Evolutionary conservation across 2,113 vertebrate species (phyloP), one percentile per base, ranked within the genome.

Genomic region (Daphoenositta chrysoptera): DNA sequence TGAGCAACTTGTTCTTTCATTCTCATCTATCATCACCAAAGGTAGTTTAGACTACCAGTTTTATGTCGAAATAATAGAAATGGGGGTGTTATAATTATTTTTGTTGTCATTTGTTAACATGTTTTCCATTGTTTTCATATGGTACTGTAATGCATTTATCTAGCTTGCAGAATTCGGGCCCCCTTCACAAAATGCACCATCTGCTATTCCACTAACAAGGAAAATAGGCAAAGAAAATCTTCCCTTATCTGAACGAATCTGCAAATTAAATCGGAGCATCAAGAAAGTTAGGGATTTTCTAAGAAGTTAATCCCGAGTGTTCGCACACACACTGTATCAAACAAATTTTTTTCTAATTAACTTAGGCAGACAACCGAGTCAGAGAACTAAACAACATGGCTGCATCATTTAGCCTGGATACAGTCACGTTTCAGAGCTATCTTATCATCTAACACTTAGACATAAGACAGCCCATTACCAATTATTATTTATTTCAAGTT

Each of bases 311-410:
- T 45, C 13, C 12, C 1, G 0, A 83, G 6, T 12, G 31, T n/a
- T 81, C 20, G 12, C 13, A 63, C 8, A 50, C 6, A 68, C 33
- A n/a, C 35, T 20, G 15, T 27, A 76, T 33, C 12, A 50, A 77
- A 45, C 33, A 33, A 33, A 1, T 30, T 71, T 44, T 65, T 71
- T 84, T 17, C 60, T 24, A 48, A 89, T 39, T 76, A 87, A 94
- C n/a, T 89, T 70, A 6, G 2, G 57, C 69, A 65, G 61, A 69
- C 27, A 61, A 42, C 9, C 3, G 6, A 89, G 73, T 27, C 35
- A 17, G 75, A 73, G 87, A 63, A 69, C 79, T 80, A 24, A 84
- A 85, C 81, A 96, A 96, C 66, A 95, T 95, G 95, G 94, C 93
- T 94, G 89, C 81, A 96, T 69, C 58, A 37, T 68, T 79, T 44